Percentiles rank a stretch among this genome's conserved stretches.
Conservation (phyloP, 2,797 vertebrate species). For the Sebastes variabilis region DNA sequence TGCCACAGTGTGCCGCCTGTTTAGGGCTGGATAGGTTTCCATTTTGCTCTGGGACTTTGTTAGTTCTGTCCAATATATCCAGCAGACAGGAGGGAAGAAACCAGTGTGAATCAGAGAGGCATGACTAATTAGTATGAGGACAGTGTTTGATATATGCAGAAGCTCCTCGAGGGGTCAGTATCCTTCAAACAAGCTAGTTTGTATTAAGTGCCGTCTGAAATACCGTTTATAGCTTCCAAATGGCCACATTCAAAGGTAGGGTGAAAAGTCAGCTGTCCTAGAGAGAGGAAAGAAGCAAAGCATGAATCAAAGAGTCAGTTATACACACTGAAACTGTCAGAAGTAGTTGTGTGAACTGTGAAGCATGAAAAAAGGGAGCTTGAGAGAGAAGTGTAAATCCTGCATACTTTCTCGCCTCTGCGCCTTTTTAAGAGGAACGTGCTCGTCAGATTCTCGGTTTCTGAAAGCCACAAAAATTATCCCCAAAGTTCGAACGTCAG, state of each 20-base stretch:
- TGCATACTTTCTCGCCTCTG: neutral
- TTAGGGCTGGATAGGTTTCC: neutral
- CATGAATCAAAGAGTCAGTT: neutral
- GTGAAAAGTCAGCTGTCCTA: neutral
- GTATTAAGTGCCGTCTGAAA: neutral
- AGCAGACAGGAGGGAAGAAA: neutral
- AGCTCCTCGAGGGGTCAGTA: neutral
- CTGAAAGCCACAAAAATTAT: neutral
- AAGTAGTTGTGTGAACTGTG: neutral
- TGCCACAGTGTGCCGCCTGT: neutral
- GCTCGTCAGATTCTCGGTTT: neutral
- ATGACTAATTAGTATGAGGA: slow-evolving; percentile 4
- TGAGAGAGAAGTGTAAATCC: neutral
- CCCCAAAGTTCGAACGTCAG: neutral
- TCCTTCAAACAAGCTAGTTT: neutral
- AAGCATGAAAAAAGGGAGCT: neutral
- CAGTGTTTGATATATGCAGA: slow-evolving; percentile 1
- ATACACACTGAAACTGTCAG: neutral
- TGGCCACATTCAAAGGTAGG: neutral
- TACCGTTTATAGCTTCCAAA: neutral
- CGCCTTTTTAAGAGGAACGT: neutral
- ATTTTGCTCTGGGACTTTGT: neutral
- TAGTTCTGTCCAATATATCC: neutral
- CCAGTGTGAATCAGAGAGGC: neutral
- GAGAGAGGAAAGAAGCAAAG: neutral